These are phyloP conservation scores for Selenia dentaria DNA, from an alignment of 2,888 invertebrate genomes.

Conservation along the genomic window DNA sequence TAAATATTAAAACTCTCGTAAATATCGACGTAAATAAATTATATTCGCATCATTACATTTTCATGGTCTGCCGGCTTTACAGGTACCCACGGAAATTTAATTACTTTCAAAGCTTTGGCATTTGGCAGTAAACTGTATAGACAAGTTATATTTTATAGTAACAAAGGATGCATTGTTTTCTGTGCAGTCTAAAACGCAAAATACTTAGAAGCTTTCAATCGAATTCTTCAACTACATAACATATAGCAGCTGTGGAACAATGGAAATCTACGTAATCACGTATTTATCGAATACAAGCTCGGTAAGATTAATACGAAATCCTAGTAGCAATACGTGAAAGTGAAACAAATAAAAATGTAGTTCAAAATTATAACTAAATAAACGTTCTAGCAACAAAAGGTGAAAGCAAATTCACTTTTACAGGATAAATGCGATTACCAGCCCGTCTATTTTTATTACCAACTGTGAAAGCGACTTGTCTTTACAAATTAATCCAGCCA, in stretches of 20 bases:
- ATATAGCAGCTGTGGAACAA: no score
- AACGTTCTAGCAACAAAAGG: constrained; percentile 61
- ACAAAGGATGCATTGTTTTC: no score
- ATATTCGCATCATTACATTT: constrained; percentile 10
- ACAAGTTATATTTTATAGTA: not conserved
- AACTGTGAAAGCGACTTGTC: constrained; percentile 53
- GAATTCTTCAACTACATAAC: no score
- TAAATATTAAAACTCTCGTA: constrained; percentile 13
- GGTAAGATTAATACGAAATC: no score
- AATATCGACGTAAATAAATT: constrained; percentile 13
- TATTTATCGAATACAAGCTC: no score
- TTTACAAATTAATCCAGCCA: constrained; percentile 67
- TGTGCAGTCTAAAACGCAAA: no score
- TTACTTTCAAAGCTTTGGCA: constrained; percentile 12
- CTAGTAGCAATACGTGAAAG: no score
- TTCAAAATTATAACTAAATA: no score
- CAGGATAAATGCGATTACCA: constrained; percentile 58
- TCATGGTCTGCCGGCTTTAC: constrained; percentile 1
- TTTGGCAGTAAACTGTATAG: constrained; percentile 3
- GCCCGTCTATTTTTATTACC: constrained; percentile 61
- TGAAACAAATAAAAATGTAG: no score
- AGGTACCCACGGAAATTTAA: constrained; percentile 17
- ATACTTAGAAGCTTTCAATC: no score
- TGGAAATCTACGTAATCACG: no score
- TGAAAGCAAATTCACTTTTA: constrained; percentile 58